These are phyloP conservation scores for Steromphala cineraria DNA, from an alignment of 2,888 invertebrate species.

Conservation along the genomic window DNA sequence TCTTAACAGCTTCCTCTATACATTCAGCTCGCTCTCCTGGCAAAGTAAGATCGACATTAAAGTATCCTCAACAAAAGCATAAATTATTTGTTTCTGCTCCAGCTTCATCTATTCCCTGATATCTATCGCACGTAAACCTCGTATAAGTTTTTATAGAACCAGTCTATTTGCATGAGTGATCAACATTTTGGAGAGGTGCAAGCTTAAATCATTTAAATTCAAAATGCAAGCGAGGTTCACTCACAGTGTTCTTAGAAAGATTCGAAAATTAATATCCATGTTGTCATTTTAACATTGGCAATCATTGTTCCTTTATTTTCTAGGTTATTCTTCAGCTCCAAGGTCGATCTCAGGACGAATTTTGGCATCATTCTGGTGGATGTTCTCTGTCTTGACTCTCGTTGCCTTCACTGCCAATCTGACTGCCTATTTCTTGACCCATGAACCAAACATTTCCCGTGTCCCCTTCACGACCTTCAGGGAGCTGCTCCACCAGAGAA, in stretches of 20 bases:
- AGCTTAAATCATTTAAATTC: no score
- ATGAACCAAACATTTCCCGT: conserved; percentile 28
- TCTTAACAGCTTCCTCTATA: conserved; percentile 44
- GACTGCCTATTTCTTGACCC: conserved; percentile 38
- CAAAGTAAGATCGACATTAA: conserved; percentile 40
- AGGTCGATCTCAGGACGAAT: conserved; percentile 45
- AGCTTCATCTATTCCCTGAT: no score
- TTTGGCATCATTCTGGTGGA: conserved; percentile 47
- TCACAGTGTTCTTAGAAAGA: no score
- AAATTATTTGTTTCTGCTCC: no score
- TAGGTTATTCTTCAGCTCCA: conserved; percentile 44
- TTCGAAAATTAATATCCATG: no score
- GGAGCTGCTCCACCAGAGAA: conserved; percentile 36
- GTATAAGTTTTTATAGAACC: no score
- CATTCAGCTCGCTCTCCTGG: conserved; percentile 42
- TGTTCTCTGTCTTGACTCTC: conserved; percentile 44
- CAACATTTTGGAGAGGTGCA: no score
- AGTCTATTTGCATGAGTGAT: no score
- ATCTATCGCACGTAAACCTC: no score
- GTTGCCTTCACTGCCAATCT: conserved; percentile 43
- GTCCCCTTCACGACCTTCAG: conserved; percentile 42
- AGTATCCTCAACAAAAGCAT: no score
- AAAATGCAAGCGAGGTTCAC: no score
- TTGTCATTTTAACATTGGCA: no score
- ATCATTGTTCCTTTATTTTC: not conserved